phyloP scores from a whole-genome alignment of 2,888 invertebrate species.

The Drosophila kokeensis region DNA sequence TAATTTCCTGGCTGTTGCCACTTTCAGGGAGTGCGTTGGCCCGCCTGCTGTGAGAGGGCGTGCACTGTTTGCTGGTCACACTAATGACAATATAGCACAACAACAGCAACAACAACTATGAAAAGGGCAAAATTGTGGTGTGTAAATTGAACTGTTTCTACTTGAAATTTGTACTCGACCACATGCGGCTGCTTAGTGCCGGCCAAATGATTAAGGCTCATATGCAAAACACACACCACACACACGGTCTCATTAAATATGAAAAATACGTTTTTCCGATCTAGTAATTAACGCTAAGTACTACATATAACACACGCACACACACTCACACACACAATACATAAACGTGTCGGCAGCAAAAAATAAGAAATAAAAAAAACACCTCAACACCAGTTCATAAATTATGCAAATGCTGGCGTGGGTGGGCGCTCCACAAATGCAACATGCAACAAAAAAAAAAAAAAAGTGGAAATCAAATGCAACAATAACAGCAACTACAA shows the following conservation, averaged over 20 bases:
- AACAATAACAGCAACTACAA: conserved; percentile 4
- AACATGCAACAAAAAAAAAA: conserved; percentile 14
- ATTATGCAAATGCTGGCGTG: conserved; percentile 56
- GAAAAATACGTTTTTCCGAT: conserved; percentile 48
- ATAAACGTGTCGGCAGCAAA: conserved; percentile 44
- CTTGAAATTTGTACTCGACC: conserved; percentile 54
- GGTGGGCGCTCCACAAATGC: conserved; percentile 62
- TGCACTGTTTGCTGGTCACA: conserved; percentile 66
- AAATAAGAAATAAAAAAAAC: conserved; percentile 5
- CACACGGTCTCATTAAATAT: conserved; percentile 57
- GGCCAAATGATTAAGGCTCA: conserved; percentile 44
- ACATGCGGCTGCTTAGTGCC: conserved; percentile 71
- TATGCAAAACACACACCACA: conserved; percentile 41
- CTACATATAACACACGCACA: conserved; percentile 11
- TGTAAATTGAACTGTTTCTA: conserved; percentile 58
- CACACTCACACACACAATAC: conserved; percentile 19
- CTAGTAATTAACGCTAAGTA: conserved; percentile 48
- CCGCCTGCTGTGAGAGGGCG: conserved; percentile 73
- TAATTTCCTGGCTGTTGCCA: conserved; percentile 70
- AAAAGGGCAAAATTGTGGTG: conserved; percentile 66
- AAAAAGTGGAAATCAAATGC: not conserved
- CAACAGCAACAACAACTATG: conserved; percentile 20
- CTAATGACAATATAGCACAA: conserved; percentile 53
- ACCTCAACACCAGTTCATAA: conserved; percentile 39
- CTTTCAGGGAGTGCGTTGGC: conserved; percentile 30